phyloP scores from a whole-genome alignment of 30 jellyfish, hydroid and myxozoan species.

The Turritopsis dohrnii region DNA sequence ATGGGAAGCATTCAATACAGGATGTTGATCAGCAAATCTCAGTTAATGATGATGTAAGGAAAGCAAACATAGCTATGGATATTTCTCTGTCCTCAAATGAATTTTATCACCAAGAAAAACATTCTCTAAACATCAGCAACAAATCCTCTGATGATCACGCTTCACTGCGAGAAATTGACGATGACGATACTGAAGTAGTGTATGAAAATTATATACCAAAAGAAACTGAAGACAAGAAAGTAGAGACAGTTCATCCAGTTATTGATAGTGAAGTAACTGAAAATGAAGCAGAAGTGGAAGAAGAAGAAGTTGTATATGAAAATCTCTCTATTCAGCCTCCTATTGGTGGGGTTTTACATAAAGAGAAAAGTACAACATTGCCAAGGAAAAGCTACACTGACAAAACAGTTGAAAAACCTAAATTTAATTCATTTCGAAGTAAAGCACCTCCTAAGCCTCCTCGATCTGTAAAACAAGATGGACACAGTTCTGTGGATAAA shows the following conservation, averaged over 20 bases:
- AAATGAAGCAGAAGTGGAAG: neutral
- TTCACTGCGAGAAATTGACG: neutral
- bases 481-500: neutral
- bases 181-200: neutral
- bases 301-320: neutral
- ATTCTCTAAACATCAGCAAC: neutral
- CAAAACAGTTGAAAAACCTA: neutral
- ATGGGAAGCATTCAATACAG: neutral
- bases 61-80: neutral
- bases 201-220: neutral
- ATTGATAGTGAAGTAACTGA: neutral
- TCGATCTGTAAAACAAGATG: neutral
- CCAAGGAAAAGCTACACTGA: neutral
- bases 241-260: neutral
- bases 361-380: conserved; percentile 3
- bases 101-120: neutral
- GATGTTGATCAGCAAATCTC: neutral
- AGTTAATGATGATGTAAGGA: neutral
- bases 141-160: neutral
- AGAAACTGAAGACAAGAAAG: neutral
- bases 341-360: neutral
- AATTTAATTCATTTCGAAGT: conserved; percentile 24
- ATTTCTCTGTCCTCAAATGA: neutral
- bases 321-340: neutral
- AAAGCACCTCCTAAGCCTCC: conserved; percentile 41